Percentiles rank a stretch among this genome's conserved stretches.
Conservation (phyloP, 2,888 invertebrate genomes). For the Acrocyrtus sp. region DNA sequence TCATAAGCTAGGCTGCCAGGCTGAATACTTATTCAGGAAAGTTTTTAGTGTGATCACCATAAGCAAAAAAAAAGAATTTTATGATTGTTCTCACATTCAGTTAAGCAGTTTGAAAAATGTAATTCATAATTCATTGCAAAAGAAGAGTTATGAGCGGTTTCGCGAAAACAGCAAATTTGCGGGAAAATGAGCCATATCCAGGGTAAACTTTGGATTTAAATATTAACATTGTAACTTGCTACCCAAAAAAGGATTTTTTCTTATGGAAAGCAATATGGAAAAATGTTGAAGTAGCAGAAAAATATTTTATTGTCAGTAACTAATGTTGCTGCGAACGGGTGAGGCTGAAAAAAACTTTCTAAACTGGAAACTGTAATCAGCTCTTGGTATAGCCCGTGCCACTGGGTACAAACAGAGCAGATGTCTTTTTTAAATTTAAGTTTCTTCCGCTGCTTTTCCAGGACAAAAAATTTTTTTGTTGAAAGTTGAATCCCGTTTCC, state of each 20-base stretch:
- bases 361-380: too few relatives aligned
- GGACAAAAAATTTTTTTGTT: conserved; percentile 5
- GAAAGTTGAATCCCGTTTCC: not conserved
- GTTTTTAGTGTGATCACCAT: too few relatives aligned
- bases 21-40: too few relatives aligned
- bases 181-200: conserved; percentile 28
- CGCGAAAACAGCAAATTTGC: not conserved
- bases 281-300: too few relatives aligned
- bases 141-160: not conserved
- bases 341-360: too few relatives aligned
- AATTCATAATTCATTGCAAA: not conserved
- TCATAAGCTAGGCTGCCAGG: not conserved
- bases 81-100: too few relatives aligned
- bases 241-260: too few relatives aligned
- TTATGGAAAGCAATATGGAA: too few relatives aligned
- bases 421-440: not conserved
- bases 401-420: not conserved
- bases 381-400: not conserved
- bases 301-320: too few relatives aligned
- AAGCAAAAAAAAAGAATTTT: not conserved
- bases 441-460: not conserved
- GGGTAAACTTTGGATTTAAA: too few relatives aligned
- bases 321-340: too few relatives aligned
- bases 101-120: not conserved
- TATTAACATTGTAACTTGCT: too few relatives aligned